phyloP scores from a whole-genome alignment of 2,888 invertebrate species.

The Incurvaria masculella region DNA sequence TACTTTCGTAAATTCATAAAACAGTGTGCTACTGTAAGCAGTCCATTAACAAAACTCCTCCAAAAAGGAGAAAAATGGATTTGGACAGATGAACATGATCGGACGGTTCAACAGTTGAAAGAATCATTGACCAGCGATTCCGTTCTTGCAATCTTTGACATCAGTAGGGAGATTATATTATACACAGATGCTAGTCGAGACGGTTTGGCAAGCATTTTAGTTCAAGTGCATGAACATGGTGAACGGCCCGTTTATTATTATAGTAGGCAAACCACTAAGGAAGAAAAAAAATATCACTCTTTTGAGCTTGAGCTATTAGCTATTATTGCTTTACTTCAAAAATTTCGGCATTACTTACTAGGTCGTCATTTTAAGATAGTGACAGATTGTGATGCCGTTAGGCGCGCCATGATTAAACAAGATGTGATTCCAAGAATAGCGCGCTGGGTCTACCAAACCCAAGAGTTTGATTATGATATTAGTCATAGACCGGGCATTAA shows the following conservation, averaged over 20 bases:
- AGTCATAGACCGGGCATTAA: slow-evolving; percentile 6
- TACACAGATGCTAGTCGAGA: slow-evolving; percentile 26
- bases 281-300: slow-evolving; percentile 25
- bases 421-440: slow-evolving; percentile 17
- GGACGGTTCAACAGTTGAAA: too few relatives aligned
- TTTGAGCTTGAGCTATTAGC: slow-evolving; percentile 29
- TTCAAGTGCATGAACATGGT: slow-evolving; percentile 15
- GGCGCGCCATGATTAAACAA: slow-evolving; percentile 19
- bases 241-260: slow-evolving; percentile 22
- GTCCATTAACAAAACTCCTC: too few relatives aligned
- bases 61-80: too few relatives aligned
- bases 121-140: too few relatives aligned
- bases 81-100: too few relatives aligned
- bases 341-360: slow-evolving; percentile 24
- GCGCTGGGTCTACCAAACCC: neutral
- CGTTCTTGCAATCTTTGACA: too few relatives aligned
- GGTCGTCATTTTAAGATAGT: slow-evolving; percentile 17
- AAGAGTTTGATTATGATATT: slow-evolving; percentile 4
- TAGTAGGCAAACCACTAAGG: slow-evolving; percentile 23
- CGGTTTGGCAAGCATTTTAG: slow-evolving; percentile 22
- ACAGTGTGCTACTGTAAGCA: too few relatives aligned
- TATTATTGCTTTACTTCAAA: slow-evolving; percentile 20
- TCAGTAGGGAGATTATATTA: too few relatives aligned
- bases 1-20: too few relatives aligned
- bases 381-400: slow-evolving; percentile 25